Evolutionary conservation across 2,113 vertebrate genomes (phyloP).

Genomic region (Prietella phreatophila): DNA sequence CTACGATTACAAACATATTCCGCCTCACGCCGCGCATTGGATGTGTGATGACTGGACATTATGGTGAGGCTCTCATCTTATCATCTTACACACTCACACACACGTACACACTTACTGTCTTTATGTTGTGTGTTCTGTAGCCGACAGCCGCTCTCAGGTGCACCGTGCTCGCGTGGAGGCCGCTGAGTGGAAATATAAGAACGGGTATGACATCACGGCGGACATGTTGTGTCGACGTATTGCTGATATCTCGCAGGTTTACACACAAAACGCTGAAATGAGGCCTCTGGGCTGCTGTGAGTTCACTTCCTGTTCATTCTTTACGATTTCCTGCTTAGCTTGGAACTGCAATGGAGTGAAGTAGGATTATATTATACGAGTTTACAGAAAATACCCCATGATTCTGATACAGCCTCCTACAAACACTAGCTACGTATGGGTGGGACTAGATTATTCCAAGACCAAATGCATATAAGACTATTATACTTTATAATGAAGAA

Average conservation of each 20-base stretch:
- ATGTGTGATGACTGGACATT: slow-evolving; percentile 78
- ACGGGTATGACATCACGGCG: slow-evolving; percentile 74
- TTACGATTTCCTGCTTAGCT: not conserved
- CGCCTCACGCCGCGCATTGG: slow-evolving; percentile 72
- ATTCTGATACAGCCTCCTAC: no score
- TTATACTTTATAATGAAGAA: not conserved
- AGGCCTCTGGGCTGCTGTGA: slow-evolving; percentile 80
- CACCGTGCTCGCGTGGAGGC: slow-evolving; percentile 76
- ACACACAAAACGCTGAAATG: slow-evolving; percentile 81
- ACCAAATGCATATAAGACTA: not conserved
- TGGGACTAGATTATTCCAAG: not conserved
- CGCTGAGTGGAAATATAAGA: slow-evolving; percentile 78
- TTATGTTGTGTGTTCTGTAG: slow-evolving; percentile 54
- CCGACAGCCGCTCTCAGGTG: slow-evolving; percentile 77
- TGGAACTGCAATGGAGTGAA: not conserved
- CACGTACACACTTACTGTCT: not conserved
- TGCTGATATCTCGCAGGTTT: slow-evolving; percentile 78
- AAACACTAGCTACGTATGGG: not conserved
- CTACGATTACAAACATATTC: slow-evolving; percentile 76
- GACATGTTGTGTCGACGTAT: slow-evolving; percentile 74
- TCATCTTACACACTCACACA: slow-evolving; percentile 6
- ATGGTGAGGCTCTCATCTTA: slow-evolving; percentile 55
- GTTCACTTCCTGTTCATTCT: slow-evolving; percentile 39
- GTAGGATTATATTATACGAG: not conserved
- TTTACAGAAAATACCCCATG: no score